These are phyloP conservation scores for Euphonia xanthogaster DNA, from an alignment of 2,797 vertebrate genomes.

Conservation along the genomic window DNA sequence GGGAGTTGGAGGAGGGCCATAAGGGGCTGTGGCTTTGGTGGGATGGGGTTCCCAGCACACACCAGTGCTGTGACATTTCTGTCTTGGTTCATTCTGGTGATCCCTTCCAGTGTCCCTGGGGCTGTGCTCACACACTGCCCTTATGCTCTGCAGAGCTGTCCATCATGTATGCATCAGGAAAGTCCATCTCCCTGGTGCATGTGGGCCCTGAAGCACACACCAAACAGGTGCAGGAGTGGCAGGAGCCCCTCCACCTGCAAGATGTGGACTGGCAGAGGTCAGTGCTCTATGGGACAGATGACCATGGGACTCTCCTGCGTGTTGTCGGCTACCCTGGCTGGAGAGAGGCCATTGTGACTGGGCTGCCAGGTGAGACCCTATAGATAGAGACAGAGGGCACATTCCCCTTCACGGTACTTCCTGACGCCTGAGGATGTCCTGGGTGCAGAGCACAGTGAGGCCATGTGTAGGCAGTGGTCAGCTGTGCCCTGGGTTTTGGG, in stretches of 20 bases:
- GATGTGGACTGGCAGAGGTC: slow-evolving; percentile 86
- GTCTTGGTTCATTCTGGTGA: not conserved
- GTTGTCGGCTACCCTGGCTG: slow-evolving; percentile 58
- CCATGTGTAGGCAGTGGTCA: accelerated
- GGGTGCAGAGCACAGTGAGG: not conserved
- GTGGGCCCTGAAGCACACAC: slow-evolving; percentile 60
- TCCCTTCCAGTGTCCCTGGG: accelerated
- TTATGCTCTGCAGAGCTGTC: slow-evolving; percentile 72
- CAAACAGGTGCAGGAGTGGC: slow-evolving; percentile 71
- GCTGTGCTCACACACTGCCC: not conserved
- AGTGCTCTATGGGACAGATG: slow-evolving; percentile 83
- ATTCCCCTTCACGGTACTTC: not conserved
- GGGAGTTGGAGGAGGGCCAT: accelerated
- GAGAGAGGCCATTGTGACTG: slow-evolving; percentile 72
- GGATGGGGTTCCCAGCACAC: not conserved
- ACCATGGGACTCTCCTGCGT: slow-evolving; percentile 77
- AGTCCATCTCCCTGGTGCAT: slow-evolving; percentile 75
- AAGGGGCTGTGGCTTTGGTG: not conserved
- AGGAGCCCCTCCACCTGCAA: slow-evolving; percentile 77
- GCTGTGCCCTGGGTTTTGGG: not conserved
- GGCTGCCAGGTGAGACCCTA: slow-evolving; percentile 76
- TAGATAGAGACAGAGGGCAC: not conserved
- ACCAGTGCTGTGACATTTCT: not conserved
- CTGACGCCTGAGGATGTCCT: not conserved
- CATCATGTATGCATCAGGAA: slow-evolving; percentile 74